Evolutionary conservation across 2,113 vertebrate genomes (phyloP), one percentile per base, ranked within the genome.

Genomic region (Lasiurus borealis): DNA sequence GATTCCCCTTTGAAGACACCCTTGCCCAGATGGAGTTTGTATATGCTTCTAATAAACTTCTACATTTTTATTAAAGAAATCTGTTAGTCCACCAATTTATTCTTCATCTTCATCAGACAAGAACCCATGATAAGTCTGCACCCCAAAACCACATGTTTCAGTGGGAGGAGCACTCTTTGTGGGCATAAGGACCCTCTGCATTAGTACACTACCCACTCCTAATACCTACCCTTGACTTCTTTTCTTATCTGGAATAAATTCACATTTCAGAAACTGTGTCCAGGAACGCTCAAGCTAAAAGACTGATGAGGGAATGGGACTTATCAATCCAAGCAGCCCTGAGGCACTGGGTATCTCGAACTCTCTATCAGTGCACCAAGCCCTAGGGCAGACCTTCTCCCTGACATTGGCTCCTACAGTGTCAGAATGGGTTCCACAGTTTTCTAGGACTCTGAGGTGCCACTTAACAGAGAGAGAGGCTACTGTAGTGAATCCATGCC

Each of bases 401-500:
- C 31, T 2, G 52, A 40, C 50, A 4, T 0, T 19, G 44, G 50
- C 50, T 11, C 44, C 62, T 59, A 7, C 11, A 14, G 46, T 59
- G 9, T 31, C 23, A 2, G 0, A 4, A 18, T 15, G 40, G 68
- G 12, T 68, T 7, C 50, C 29, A 62, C 23, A 0, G 7, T 46
- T 19, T 13, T 48, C 77, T 13, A 44, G 54, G 57, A 36, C 6
- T 62, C 40, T 4, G 10, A 40, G 50, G 68, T 12, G 62, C 13
- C 7, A 6, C 11, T 18, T 40, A 29, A 5, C 50, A 52, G 40
- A 29, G 46, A 86, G 50, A 48, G 12, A 15, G 6, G 25, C 44
- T 13, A 0, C 31, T 66, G 9, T 36, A 1, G 57, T 8, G 7
- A 25, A 25, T 9, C 23, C 3, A 0, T 0, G 5, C 11, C 6